A percentile compares a stretch with the other conserved stretches of the same genome.
Conservation (phyloP, 2,113 vertebrate genomes). For the Ifrita kowaldi region DNA sequence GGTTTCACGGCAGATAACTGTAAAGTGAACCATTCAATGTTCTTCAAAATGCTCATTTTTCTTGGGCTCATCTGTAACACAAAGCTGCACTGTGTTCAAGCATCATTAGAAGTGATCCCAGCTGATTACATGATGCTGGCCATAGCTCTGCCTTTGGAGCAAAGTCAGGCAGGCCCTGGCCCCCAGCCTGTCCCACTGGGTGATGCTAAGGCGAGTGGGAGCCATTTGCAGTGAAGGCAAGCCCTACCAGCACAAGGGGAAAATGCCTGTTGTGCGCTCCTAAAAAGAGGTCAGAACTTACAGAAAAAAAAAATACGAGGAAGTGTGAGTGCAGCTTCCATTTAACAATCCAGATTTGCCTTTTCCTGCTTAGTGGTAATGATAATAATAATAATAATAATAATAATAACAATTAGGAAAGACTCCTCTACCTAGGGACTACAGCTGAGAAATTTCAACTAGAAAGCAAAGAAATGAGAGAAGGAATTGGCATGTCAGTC, state of each 20-base stretch:
- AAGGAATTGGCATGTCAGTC: neutral
- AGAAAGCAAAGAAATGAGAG: neutral
- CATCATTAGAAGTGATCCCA: neutral
- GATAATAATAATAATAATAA: neutral
- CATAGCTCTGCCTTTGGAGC: neutral
- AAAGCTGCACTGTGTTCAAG: conserved; percentile 47
- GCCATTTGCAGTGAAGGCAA: neutral
- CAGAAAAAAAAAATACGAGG: neutral
- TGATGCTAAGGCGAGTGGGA: neutral
- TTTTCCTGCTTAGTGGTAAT: neutral
- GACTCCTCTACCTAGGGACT: neutral
- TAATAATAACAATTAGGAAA: neutral
- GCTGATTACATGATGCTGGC: neutral
- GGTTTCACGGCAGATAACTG: conserved; percentile 45
- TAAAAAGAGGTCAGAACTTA: neutral
- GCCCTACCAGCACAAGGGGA: neutral
- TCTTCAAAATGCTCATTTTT: conserved; percentile 35
- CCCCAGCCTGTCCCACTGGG: neutral
- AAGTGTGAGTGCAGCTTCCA: neutral
- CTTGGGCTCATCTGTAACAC: conserved; percentile 1
- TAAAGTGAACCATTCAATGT: conserved; percentile 26
- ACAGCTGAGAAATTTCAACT: neutral
- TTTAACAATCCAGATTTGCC: neutral
- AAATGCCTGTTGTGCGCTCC: neutral
- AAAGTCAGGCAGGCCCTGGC: neutral